Evolutionary conservation across 2,888 invertebrate genomes (phyloP), one percentile per base, ranked within the genome.

Genomic region (Marronus borbonicus): DNA sequence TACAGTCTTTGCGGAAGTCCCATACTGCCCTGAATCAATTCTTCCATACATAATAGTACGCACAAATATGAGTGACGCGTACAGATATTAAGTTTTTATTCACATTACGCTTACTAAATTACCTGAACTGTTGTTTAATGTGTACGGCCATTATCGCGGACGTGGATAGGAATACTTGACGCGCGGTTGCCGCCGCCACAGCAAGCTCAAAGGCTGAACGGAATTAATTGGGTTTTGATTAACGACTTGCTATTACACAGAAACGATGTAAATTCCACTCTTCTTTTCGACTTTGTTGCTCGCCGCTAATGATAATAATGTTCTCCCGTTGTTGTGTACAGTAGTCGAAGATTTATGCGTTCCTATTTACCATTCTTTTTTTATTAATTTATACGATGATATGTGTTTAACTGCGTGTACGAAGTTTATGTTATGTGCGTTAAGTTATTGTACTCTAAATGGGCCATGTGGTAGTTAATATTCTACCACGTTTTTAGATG

Each of bases 161-260:
- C 68, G 68, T 68, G 68, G 68, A 28, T 68, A 28, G 49, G 39
- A 50, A 68, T 68, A 68, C 68, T 68, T 68, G 50, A 68, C 50
- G 68, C 50, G 55, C 55, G 55, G 55, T 55, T 55, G 68, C 62
- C 36, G 68, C 52, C 52, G 55, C 70, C 55, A 20, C 31, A 44
- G n/a, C 39, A 3, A 31, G 70, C 39, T 70, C 70, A 70, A 58
- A 70, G 70, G 24, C 70, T 36, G 55, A 58, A 70, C 70, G 31
- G 70, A 70, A 70, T 70, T 70, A 70, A 70, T 70, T 70, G 70
- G 70, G 55, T 70, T 58, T 70, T 70, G 70, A 70, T 70, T 70
- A 70, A 70, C 70, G 70, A 52, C 55, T 55, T 12, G 36, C 55
- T 55, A 70, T 70, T 70, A 58, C 55, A 58, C 36, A 55, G 70